Conservation (phyloP, 2,888 invertebrate genomes). For the Apoda limacodes region DNA sequence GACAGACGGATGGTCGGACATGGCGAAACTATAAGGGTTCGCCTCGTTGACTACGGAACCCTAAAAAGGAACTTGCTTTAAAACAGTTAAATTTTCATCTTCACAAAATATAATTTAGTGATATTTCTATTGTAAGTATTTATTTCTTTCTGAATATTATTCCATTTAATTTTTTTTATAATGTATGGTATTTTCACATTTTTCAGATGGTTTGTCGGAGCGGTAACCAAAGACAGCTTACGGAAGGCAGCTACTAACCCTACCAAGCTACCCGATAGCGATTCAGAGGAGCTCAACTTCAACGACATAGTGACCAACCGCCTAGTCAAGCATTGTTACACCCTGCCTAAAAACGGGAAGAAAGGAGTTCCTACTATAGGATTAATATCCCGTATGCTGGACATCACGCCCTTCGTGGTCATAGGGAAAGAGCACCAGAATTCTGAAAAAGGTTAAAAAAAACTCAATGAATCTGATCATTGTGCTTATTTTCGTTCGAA, state of each 20-base stretch:
- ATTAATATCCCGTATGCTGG: slow-evolving; percentile 77
- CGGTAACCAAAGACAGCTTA: slow-evolving; percentile 52
- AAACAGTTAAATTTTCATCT: not conserved
- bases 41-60: too few species aligned
- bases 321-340: slow-evolving; percentile 75
- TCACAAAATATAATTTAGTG: too few species aligned
- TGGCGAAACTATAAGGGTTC: too few species aligned
- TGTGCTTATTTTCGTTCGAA: slow-evolving; percentile 51
- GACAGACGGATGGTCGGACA: too few species aligned
- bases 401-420: slow-evolving; percentile 79
- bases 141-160: not conserved
- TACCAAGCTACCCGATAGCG: slow-evolving; percentile 20
- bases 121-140: too few species aligned
- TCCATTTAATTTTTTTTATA: slow-evolving; percentile 6
- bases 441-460: too few species aligned
- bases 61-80: too few species aligned
- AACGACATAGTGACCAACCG: slow-evolving; percentile 42
- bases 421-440: slow-evolving; percentile 43
- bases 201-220: slow-evolving; percentile 24
- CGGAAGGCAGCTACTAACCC: slow-evolving; percentile 44
- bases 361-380: slow-evolving; percentile 67
- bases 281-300: slow-evolving; percentile 65
- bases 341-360: slow-evolving; percentile 40
- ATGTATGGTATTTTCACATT: not conserved
- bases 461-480: slow-evolving; percentile 11